Conservation (phyloP, 2,113 vertebrate species). For the Mastomys coucha region DNA sequence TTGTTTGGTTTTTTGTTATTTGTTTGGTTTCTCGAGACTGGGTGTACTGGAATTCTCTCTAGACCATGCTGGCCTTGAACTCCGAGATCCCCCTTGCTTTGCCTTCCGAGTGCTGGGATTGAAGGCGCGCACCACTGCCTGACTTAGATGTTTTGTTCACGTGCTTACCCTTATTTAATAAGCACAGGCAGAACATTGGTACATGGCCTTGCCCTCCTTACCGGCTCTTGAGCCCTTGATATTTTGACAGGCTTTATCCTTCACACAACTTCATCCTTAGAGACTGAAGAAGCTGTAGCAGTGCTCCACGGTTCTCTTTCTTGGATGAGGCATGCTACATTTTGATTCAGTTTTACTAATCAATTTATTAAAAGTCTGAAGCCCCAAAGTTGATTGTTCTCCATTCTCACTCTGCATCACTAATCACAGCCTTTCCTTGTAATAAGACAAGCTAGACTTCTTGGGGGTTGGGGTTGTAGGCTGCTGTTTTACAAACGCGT, state of each 20-base stretch:
- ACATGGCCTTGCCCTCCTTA: neutral
- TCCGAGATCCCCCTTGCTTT: too few species aligned
- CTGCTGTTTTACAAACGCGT: constrained; percentile 20
- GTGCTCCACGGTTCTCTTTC: neutral
- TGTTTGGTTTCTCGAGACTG: neutral
- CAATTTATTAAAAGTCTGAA: constrained; percentile 50
- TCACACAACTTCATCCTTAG: constrained; percentile 8
- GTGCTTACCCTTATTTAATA: constrained; percentile 53
- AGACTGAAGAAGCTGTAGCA: neutral
- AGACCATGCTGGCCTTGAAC: too few species aligned
- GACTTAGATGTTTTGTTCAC: neutral
- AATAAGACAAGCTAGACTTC: neutral
- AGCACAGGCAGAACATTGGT: constrained; percentile 28
- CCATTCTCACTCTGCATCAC: neutral
- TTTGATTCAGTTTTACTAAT: neutral
- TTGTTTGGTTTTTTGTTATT: neutral
- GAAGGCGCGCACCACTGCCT: too few species aligned
- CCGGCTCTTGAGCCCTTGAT: neutral
- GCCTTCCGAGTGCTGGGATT: too few species aligned
- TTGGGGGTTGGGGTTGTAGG: neutral
- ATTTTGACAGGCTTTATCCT: neutral
- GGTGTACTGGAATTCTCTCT: too few species aligned
- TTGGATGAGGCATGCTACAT: constrained; percentile 8
- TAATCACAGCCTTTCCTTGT: constrained; percentile 34
- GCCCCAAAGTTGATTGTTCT: constrained; percentile 14